Evolutionary conservation across 2,888 invertebrate species (phyloP), one percentile per base, ranked within the genome.

Genomic region (Ecliptopera silaceata): DNA sequence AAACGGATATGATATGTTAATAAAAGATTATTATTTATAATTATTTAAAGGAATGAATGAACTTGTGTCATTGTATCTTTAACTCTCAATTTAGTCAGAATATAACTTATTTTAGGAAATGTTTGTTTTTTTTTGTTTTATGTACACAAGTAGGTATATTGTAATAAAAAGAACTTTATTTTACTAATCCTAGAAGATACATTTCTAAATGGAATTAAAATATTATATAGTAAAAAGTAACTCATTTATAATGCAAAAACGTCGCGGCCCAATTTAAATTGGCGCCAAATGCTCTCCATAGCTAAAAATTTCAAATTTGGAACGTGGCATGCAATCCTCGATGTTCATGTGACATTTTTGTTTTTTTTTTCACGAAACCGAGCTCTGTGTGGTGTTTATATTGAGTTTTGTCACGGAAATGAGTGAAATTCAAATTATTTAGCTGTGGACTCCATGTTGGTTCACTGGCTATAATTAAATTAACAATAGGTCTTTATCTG

Each of bases 351-450:
- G 59, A 61, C 63, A 56, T 56, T 61, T 52, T 59, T 26, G 48
- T 58, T 55, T 55, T 62, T 52, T 62, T 62, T 39, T 22, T 42
- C 17, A 51, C 39, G 45, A 52, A 51, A 53, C 46, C 42, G 36
- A 39, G 56, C 55, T 49, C 29, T 18, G 42, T 41, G 13, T 44
- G 17, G 36, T 22, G 12, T 61, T 49, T 31, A 56, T 57, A 66
- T 66, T 59, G 54, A 48, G 39, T 42, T 63, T 63, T 38, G 64
- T 66, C 66, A 66, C 66, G 66, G 53, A 62, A 58, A n/a, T n/a
- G n/a, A n/a, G n/a, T n/a, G n/a, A n/a, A n/a, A 46, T 53, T 18
- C 15, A 49, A 57, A 64, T 61, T 57, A 58, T 58, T 59, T 59
- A 60, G 42, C 42, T 45, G 12, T 43, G 12, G 20, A 26, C 13